Base-by-base conservation (phyloP, 2,888 invertebrate genomes). In the Cerceris rybyensis region DNA sequence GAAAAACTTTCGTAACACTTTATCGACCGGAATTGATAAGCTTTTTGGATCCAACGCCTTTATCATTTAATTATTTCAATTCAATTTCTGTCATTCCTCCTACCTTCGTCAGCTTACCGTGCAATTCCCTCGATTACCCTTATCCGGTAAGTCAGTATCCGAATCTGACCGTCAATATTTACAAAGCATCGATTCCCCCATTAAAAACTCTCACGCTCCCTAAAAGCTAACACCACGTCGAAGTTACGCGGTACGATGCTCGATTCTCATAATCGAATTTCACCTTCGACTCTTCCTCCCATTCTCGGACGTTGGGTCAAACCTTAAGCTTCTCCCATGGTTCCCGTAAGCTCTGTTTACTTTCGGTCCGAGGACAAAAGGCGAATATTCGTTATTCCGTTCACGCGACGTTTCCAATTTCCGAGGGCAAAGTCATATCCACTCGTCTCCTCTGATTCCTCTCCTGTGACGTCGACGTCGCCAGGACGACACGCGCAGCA, bases 391-490 rank as follows among this genome's bases (percentile, higher is more conserved):
- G 81, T 81, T 83, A 85, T 85, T 83, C 84, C 73, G 75, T 85
- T 81, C 84, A 85, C 83, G 85, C 67, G 70, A 65, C 81, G 77
- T 76, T 85, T 85, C 80, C 85, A 85, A 85, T 85, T 85, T 85
- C 83, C 85, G 85, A 70, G 78, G 60, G 74, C 59, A 42, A 63
- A 73, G 83, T 78, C 83, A 71, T 72, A 75, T 76, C 75, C 76
- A 70, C 80, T 73, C 57, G 67, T 65, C 74, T 54, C 70, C 78
- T 65, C 66, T 54, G 65, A 63, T 71, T 76, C 70, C 57, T 14
- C 58, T 43, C 54, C 54, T 42, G 5, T 11, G 46, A 0, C n/a
- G 42, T 59, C 61, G 41, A 46, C 66, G 54, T 39, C 60, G 54
- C 28, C 43, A 50, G 60, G 50, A 43, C 14, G 58, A 13, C 17